phyloP scores from a whole-genome alignment of 2,888 invertebrate species.

The Stenotaenia linearis region DNA sequence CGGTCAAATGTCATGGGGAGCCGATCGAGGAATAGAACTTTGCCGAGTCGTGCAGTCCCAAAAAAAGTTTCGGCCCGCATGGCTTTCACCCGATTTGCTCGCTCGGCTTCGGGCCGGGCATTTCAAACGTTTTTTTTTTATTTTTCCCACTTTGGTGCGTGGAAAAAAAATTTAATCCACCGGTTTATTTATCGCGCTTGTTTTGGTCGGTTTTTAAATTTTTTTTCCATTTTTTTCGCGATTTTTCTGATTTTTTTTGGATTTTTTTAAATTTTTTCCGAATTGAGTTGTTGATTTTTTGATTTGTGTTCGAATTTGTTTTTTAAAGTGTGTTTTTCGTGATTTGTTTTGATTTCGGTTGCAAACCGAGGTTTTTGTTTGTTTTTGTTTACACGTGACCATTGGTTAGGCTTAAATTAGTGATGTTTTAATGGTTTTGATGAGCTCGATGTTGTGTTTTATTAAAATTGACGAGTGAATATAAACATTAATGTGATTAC shows the following conservation, averaged over 20 bases:
- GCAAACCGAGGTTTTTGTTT: not conserved
- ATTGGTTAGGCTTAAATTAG: not conserved
- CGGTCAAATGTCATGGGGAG: not conserved
- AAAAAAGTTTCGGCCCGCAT: slow-evolving; percentile 4
- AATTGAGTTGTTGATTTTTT: too few relatives aligned
- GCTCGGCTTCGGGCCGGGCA: not conserved
- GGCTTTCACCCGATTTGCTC: not conserved
- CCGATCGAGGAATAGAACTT: not conserved
- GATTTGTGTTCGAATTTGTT: too few relatives aligned
- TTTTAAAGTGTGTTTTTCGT: too few relatives aligned
- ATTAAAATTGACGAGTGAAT: not conserved
- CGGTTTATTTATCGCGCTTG: too few relatives aligned
- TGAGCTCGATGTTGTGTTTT: not conserved
- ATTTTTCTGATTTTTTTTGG: too few relatives aligned
- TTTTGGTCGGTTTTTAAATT: too few relatives aligned
- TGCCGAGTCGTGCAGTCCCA: not conserved
- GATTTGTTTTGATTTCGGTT: not conserved
- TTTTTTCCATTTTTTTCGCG: too few relatives aligned
- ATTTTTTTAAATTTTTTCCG: too few relatives aligned
- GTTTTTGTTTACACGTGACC: too few relatives aligned
- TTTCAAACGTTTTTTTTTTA: too few relatives aligned
- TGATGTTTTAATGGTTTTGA: not conserved
- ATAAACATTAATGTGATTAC: not conserved
- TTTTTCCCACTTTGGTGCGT: too few relatives aligned
- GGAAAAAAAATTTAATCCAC: too few relatives aligned